Base-by-base conservation (phyloP, 2,113 vertebrate genomes). In the Orycteropus afer region DNA sequence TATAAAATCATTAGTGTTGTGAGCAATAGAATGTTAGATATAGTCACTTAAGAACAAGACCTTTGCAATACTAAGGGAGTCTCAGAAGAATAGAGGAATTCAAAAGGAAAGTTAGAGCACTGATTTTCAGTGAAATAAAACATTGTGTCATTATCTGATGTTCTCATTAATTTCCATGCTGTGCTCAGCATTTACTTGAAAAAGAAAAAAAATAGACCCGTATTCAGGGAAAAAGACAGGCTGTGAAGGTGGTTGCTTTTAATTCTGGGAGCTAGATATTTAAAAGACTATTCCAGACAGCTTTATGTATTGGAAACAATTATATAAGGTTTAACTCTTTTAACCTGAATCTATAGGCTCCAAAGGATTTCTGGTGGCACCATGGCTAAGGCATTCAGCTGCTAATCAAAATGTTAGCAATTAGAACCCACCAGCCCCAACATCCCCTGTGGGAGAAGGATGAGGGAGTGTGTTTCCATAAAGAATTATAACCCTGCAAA, bases 151-250 rank as follows among this genome's bases (percentile, higher is more conserved):
- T 18, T 61, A 59, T 37, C 18, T 69, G 49, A n/a, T 71, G 17
- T 89, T 95, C 89, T 88, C 86, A 84, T 86, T 95, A 74, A 96
- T 92, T 98, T 95, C 47, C 15, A 94, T n/a, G 51, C 9, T 85
- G 13, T 57, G 18, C 10, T 95, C 4, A 59, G 49, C 47, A 90
- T 85, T 92, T 94, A 42, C 63, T 34, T 59, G 57, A 20, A 18
- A 87, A 91, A 84, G 29, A 27, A 14, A 74, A 79, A 40, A 88
- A 69, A 63, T 3, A 65, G 45, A 63, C 14, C 23, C 7, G 27
- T 55, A 80, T 90, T 88, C 20, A 71, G 11, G 57, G 90, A 71
- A 78, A 2, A 63, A 11, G 83, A 4, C 20, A 47, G 40, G 2
- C 25, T 65, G 7, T 27, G 15, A 87, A 86, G 10, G 11, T 12